Percentiles rank a stretch among this genome's conserved stretches.
Evolutionary conservation across 1,140 invertebrate genomes (phyloP).

Genomic region (Apis cerana): DNA sequence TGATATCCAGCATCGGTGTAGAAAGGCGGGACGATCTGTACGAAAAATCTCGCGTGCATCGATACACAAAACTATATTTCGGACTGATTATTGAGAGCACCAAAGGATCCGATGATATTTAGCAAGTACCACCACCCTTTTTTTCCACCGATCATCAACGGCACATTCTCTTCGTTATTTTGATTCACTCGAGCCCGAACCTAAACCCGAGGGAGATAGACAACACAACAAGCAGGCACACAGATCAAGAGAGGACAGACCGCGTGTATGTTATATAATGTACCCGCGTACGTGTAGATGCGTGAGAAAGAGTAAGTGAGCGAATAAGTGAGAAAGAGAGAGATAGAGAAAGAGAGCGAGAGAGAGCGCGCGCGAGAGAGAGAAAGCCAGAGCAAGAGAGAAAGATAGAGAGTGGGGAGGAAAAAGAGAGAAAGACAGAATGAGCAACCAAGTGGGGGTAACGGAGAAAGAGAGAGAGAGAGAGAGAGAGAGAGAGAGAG

Average conservation of each 20-base stretch:
- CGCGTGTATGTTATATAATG: slow-evolving; percentile 47
- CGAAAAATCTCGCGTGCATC: slow-evolving; percentile 7
- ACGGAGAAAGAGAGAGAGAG: background rate
- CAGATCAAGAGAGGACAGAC: slow-evolving; percentile 35
- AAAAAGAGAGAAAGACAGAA: slow-evolving; percentile 1
- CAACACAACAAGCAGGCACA: slow-evolving; percentile 31
- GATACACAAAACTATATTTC: slow-evolving; percentile 4
- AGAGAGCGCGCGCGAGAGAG: background rate
- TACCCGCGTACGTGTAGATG: slow-evolving; percentile 27
- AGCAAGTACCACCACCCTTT: slow-evolving; percentile 1
- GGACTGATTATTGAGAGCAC: slow-evolving; percentile 8
- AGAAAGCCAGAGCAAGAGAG: no score
- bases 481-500: slow-evolving; percentile 8
- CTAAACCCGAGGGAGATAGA: slow-evolving; percentile 36
- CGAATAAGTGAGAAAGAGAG: slow-evolving; percentile 17
- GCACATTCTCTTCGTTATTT: slow-evolving; percentile 16
- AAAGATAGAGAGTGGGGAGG: background rate
- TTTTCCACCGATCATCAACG: slow-evolving; percentile 11
- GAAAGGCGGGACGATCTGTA: background rate
- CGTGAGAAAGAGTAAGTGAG: slow-evolving; percentile 11
- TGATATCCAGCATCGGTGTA: background rate
- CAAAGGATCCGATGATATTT: background rate
- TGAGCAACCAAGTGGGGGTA: background rate
- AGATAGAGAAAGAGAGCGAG: background rate
- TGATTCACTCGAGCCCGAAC: slow-evolving; percentile 24